These are phyloP conservation scores for Panagrolaimus sp. DNA, from an alignment of 1,140 invertebrate species.

Conservation along the genomic window DNA sequence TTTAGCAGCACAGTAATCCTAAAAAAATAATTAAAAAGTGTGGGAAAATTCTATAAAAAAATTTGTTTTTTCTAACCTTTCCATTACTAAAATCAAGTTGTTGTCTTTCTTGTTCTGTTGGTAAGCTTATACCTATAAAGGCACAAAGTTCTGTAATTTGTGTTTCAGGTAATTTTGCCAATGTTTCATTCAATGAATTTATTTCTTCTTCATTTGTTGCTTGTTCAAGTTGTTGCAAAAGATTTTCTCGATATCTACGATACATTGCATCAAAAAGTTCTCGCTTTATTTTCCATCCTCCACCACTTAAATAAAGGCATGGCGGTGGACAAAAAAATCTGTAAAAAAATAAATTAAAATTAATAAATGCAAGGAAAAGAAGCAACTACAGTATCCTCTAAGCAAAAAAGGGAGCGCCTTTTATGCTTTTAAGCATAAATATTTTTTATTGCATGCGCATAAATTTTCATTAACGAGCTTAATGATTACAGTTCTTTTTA, in stretches of 20 bases:
- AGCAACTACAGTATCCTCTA: background rate
- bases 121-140: slow-evolving; percentile 93
- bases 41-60: slow-evolving; percentile 14
- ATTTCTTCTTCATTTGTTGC: slow-evolving; percentile 16
- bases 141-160: slow-evolving; percentile 73
- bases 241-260: slow-evolving; percentile 20
- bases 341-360: slow-evolving; percentile 26
- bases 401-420: too few relatives aligned
- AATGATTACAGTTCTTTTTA: too few relatives aligned
- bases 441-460: too few relatives aligned
- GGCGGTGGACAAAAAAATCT: slow-evolving; percentile 97
- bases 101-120: slow-evolving; percentile 95
- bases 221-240: slow-evolving; percentile 14
- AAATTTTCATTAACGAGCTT: too few relatives aligned
- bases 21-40: slow-evolving; percentile 19
- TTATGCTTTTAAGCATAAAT: too few relatives aligned
- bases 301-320: slow-evolving; percentile 94
- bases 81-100: slow-evolving; percentile 84
- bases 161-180: slow-evolving; percentile 16
- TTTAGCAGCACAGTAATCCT: slow-evolving; percentile 98
- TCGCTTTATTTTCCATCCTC: slow-evolving; percentile 87
- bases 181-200: slow-evolving; percentile 13
- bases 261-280: slow-evolving; percentile 61
- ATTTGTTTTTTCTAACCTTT: slow-evolving; percentile 61
- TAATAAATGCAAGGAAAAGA: background rate